Base-by-base conservation (phyloP, 2,888 invertebrate genomes). In the Ametastegia equiseti region DNA sequence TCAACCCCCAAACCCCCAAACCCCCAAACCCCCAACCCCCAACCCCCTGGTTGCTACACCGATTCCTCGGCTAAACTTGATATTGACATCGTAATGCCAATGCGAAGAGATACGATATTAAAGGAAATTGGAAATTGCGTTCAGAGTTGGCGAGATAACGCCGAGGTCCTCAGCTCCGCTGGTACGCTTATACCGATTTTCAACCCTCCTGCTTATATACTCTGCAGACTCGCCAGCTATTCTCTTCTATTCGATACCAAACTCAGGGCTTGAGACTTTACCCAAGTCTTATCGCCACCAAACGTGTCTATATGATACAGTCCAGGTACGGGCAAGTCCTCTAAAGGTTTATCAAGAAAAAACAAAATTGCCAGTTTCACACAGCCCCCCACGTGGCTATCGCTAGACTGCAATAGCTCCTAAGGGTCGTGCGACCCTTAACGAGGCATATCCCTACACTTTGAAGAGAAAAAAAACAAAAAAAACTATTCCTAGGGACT, bases 21-120 rank as follows among this genome's bases (percentile, higher is more conserved):
- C n/a, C n/a, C n/a, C n/a, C n/a, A n/a, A n/a, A n/a, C n/a, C n/a
- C n/a, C n/a, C n/a, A n/a, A n/a, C n/a, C n/a, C n/a, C n/a, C n/a
- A n/a, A n/a, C n/a, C n/a, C n/a, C n/a, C n/a, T n/a, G n/a, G n/a
- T n/a, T n/a, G n/a, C n/a, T n/a, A n/a, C n/a, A n/a, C n/a, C 50
- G 54, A 75, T 75, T 75, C 84, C 83, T 82, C 83, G 83, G 84
- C 85, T 85, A 85, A 85, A 86, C 85, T 84, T 84, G 85, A 85
- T 86, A 86, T 87, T 86, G 87, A 86, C 85, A 84, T 85, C 84
- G 82, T 82, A 81, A 83, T 84, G 83, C 84, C 85, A 83, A 83
- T 82, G 83, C 83, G 82, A 83, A 80, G 81, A 84, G 85, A 86
- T 85, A 86, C 78, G 78, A 78, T 78, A 78, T 78, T 78, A 78